Evolutionary conservation across 2,888 invertebrate genomes (phyloP), one percentile per base, ranked within the genome.

Genomic region (Drosophila parthenogenetica): DNA sequence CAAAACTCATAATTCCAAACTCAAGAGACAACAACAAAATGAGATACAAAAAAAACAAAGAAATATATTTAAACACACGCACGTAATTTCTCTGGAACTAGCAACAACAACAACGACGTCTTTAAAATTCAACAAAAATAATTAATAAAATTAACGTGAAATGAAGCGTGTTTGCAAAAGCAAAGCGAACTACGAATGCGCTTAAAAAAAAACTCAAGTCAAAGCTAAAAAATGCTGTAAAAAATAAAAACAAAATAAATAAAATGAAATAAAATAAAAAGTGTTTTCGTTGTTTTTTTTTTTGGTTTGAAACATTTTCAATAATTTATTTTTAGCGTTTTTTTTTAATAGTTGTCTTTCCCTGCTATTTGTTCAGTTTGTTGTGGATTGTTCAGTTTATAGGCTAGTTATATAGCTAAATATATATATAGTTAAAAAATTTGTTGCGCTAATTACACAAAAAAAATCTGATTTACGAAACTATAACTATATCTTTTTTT

Each of bases 251-350:
- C 32, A 61, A 50, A 43, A 16, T 2, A 13, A 50, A 39, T 16
- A 17, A 69, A 76, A 77, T 59, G 14, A 68, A 61, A 65, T 42
- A 46, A 58, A 62, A 58, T 39, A 55, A 55, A 32, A 35, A 49
- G 19, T 35, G 2, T 29, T 29, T 29, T 29, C 5, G 2, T 53
- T 25, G 61, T 59, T 42, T 58, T 66, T 73, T 61, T 72, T 66
- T 77, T 77, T 81, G 77, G 69, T 72, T 84, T 85, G 75, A 82
- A 83, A 83, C 69, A 81, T 79, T 83, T 83, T 85, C 81, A 77
- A 85, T 81, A 84, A 83, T 78, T 82, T 73, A 77, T 80, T 77
- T 54, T 68, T 62, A 48, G 55, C 61, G n/a, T 78, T 69, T 69
- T 54, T 39, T 61, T 25, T 45, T 60, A 17, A 51, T 57, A 65